Base-by-base conservation (phyloP, 2,888 invertebrate genomes). In the Yponomeuta sedellus region DNA sequence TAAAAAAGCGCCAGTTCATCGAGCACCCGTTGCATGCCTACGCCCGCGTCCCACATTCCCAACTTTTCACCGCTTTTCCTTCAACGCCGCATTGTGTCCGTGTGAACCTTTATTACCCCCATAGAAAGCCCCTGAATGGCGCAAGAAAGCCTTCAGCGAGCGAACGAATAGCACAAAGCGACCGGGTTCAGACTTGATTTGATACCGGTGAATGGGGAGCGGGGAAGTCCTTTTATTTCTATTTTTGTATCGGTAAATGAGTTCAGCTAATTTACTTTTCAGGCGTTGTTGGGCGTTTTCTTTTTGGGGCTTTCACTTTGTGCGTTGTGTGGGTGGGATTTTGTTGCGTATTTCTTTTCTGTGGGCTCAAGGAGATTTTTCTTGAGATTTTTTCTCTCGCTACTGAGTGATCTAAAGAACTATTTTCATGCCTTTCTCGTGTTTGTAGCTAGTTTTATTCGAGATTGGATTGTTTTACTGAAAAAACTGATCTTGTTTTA, bases 71-170 rank as follows among this genome's bases (percentile, higher is more conserved):
- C 88, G 83, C 80, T 80, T 87, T 83, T 83, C 86, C 84, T 85
- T 82, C 83, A 52, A 81, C 79, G 10, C 74, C 81, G n/a, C 81
- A 90, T 90, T 90, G 90, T 90, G 90, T 84, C 86, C 88, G 88
- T 86, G 86, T 82, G 86, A 89, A 88, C 89, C 89, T 89, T 89
- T 91, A 91, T 91, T 91, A 82, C 88, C 87, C 77, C 86, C 81
- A 88, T 90, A 88, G 88, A 90, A 90, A 89, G 79, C 84, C 77
- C 80, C 44, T 91, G 90, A 90, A 91, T 85, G 86, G 81, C 76
- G 83, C 82, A 90, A 88, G 89, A 90, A 89, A 91, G 88, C 86
- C 88, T 91, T 91, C 89, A 89, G 88, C 78, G 80, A 73, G 73
- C 73, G 76, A 52, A 52, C 44, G 44, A 52, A 52, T 52, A 52